Evolutionary conservation across 2,113 vertebrate genomes (phyloP).

Genomic region (Callospermophilus lateralis): DNA sequence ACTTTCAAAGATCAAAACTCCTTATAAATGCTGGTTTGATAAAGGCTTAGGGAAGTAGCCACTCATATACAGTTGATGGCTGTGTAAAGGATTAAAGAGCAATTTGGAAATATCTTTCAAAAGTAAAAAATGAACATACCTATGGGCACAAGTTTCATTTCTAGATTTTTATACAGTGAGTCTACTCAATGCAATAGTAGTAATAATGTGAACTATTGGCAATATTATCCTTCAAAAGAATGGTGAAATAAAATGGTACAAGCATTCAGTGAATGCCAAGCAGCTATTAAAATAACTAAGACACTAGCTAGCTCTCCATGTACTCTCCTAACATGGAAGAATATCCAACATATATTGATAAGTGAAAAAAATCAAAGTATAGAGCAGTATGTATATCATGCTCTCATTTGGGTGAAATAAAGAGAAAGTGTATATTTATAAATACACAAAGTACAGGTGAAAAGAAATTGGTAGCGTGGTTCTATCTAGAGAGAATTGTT

Average conservation of each 20-base stretch:
- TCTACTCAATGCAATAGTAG: background rate
- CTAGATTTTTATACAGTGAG: background rate
- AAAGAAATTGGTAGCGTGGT: background rate
- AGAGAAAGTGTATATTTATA: background rate
- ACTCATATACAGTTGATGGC: background rate
- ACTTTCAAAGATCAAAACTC: slow-evolving; percentile 34
- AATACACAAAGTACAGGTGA: background rate
- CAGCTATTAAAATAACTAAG: background rate
- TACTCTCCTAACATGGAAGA: background rate
- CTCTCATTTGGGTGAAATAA: background rate
- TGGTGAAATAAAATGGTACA: background rate
- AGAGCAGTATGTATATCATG: background rate
- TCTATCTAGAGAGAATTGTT: background rate
- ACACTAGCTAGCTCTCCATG: background rate
- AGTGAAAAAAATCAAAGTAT: background rate
- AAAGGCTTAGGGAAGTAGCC: background rate
- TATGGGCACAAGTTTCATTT: background rate
- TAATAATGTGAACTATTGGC: background rate
- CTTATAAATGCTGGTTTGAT: background rate
- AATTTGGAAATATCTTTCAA: background rate
- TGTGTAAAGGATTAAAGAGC: background rate
- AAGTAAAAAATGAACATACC: background rate
- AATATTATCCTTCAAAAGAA: background rate
- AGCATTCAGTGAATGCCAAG: background rate
- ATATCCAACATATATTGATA: background rate